phyloP scores from a whole-genome alignment of 2,888 invertebrate genomes.

The Ceriagrion tenellum region DNA sequence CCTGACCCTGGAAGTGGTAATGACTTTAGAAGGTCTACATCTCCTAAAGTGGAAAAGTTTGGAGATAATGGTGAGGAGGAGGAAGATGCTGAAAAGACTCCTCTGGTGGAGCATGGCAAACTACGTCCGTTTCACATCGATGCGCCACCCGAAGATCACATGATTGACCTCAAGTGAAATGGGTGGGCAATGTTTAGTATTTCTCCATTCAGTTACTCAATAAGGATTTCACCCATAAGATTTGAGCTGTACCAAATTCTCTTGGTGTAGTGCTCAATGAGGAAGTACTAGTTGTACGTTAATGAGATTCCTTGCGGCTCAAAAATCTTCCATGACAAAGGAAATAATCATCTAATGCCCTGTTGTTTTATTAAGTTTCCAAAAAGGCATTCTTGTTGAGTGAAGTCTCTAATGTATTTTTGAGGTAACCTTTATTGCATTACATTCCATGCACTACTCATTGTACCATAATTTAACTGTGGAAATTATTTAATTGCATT shows the following conservation, averaged over 20 bases:
- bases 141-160: slow-evolving; percentile 70
- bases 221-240: slow-evolving; percentile 21
- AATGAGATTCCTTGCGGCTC: slow-evolving; percentile 30
- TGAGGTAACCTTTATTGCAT: slow-evolving; percentile 26
- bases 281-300: background rate
- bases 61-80: slow-evolving; percentile 70
- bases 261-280: slow-evolving; percentile 56
- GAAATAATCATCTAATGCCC: slow-evolving; percentile 10
- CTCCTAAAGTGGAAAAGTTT: slow-evolving; percentile 54
- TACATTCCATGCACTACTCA: slow-evolving; percentile 49
- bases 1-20: slow-evolving; percentile 59
- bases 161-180: slow-evolving; percentile 73
- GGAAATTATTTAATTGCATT: slow-evolving; percentile 20
- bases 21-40: slow-evolving; percentile 34
- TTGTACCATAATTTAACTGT: slow-evolving; percentile 31
- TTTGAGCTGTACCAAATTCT: slow-evolving; percentile 60
- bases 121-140: slow-evolving; percentile 72
- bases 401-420: background rate
- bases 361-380: slow-evolving; percentile 1
- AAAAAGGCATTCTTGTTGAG: background rate
- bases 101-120: slow-evolving; percentile 74
- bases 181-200: background rate
- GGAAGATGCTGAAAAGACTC: slow-evolving; percentile 73
- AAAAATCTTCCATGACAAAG: slow-evolving; percentile 58
- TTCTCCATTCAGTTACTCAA: slow-evolving; percentile 26